Evolutionary conservation across 2,797 vertebrate genomes (phyloP), one percentile per base, ranked within the genome.

Genomic region (Podarcis siculus): DNA sequence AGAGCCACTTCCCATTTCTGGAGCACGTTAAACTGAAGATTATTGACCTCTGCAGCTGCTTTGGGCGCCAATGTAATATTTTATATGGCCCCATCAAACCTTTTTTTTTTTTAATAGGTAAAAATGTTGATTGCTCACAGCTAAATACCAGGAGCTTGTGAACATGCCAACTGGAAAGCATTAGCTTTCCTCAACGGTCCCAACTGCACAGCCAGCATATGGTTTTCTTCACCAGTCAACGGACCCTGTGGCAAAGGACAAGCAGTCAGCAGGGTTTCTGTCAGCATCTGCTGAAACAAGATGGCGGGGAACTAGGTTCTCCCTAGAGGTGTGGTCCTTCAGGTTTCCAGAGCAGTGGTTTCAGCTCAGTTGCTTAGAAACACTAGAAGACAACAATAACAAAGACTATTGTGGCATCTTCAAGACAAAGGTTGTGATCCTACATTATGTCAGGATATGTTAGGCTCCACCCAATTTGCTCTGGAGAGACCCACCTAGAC

Each of bases 51-150:
- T 86, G 83, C 92, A 64, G 49, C 86, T 94, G 27, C 86, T 90
- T 30, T 93, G 91, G 91, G 92, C 3, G 9, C 92, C 82, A 81
- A 79, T 87, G 72, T 86, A 93, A 92, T 87, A 90, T 76, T 95
- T 95, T 91, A 93, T 94, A 87, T 92, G 94, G 84, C 94, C 91
- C 94, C 94, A 96, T 95, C 94, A 96, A 93, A 95, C 91, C 13
- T 55, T 55, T 55, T 15, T 49, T 42, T 42, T 55, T 90, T 95
- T 95, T 92, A 90, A 67, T 45, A 91, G 86, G 92, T 82, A 92
- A 91, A 92, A 94, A 87, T 82, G 87, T 95, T 91, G 90, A 87
- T 95, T 92, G 64, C 92, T 95, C 30, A 89, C 87, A 96, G 92
- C 90, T 92, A 93, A 95, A 95, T 86, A 92, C 88, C 91, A 95